Percentiles rank a stretch among this genome's conserved stretches.
These are phyloP conservation scores for Semnopithecus entellus DNA, from an alignment of 2,113 vertebrate genomes.

Conservation along the genomic window DNA sequence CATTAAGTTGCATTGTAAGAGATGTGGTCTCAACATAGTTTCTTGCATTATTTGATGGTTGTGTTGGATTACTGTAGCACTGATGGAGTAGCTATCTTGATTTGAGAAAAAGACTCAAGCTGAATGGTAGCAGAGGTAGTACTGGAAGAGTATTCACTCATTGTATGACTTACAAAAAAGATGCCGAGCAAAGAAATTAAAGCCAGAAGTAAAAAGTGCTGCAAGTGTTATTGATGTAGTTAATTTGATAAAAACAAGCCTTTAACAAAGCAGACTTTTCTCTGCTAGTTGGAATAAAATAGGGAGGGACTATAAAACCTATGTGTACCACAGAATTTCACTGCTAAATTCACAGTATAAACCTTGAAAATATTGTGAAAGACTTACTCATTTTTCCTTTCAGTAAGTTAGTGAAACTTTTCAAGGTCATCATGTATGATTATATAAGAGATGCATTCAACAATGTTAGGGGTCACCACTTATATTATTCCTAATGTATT, in stretches of 20 bases:
- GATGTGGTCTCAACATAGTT: not conserved
- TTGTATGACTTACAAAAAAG: not conserved
- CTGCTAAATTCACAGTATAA: not conserved
- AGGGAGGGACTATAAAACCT: not conserved
- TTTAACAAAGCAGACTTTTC: not conserved
- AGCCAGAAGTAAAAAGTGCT: not conserved
- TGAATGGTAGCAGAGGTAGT: not conserved
- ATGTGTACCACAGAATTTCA: not conserved
- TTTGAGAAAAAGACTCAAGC: not conserved
- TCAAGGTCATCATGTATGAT: not conserved
- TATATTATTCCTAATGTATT: not conserved
- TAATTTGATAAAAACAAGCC: not conserved
- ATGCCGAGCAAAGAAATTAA: not conserved
- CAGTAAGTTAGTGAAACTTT: not conserved
- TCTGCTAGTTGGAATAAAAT: not conserved
- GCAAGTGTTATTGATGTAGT: fast-evolving
- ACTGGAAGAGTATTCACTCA: not conserved
- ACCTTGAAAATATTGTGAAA: not conserved
- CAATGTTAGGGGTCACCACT: not conserved
- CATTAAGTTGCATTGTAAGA: not conserved
- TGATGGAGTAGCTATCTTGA: not conserved
- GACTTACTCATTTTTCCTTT: not conserved
- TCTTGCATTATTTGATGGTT: not conserved
- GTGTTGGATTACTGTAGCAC: not conserved
- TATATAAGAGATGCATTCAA: not conserved